A percentile compares a stretch with the other conserved stretches of the same genome.
Conservation (phyloP, 2,113 vertebrate species). For the Oplegnathus fasciatus region DNA sequence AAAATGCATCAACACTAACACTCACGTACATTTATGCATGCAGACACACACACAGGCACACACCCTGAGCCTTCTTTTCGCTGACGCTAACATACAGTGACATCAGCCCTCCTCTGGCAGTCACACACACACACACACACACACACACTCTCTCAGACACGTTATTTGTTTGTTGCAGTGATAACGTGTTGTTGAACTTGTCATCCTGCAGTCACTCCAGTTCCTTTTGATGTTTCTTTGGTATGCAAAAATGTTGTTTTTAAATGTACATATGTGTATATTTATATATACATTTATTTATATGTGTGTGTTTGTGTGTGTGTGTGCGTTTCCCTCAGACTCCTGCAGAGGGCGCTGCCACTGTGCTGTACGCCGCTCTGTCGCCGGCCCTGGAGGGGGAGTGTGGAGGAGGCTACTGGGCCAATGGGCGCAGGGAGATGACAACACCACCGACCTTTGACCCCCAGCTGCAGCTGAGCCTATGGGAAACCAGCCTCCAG, state of each 20-base stretch:
- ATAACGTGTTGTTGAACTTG: constrained; percentile 64
- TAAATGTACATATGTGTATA: not conserved
- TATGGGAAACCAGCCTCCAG: constrained; percentile 77
- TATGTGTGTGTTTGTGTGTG: not conserved
- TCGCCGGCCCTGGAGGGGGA: constrained; percentile 74
- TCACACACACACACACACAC: constrained; percentile 30
- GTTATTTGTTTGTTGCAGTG: constrained; percentile 24
- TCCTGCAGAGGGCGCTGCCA: constrained; percentile 75
- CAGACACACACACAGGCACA: constrained; percentile 9
- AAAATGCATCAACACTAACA: constrained; percentile 55
- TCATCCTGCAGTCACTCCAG: constrained; percentile 25
- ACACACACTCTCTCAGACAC: not conserved
- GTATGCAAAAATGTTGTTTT: not conserved
- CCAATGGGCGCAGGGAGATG: constrained; percentile 66
- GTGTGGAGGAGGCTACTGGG: constrained; percentile 74
- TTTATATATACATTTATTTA: not conserved
- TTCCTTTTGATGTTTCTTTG: constrained; percentile 32
- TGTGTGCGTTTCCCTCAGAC: constrained; percentile 61
- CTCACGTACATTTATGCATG: not conserved
- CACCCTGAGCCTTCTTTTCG: constrained; percentile 36
- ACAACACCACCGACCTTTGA: constrained; percentile 67
- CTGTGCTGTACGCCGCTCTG: constrained; percentile 67
- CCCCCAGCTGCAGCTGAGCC: constrained; percentile 67
- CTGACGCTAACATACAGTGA: constrained; percentile 59
- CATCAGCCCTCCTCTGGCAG: constrained; percentile 54